Evolutionary conservation across 2,888 invertebrate species (phyloP), one percentile per base, ranked within the genome.

Genomic region (Congeria kusceri): DNA sequence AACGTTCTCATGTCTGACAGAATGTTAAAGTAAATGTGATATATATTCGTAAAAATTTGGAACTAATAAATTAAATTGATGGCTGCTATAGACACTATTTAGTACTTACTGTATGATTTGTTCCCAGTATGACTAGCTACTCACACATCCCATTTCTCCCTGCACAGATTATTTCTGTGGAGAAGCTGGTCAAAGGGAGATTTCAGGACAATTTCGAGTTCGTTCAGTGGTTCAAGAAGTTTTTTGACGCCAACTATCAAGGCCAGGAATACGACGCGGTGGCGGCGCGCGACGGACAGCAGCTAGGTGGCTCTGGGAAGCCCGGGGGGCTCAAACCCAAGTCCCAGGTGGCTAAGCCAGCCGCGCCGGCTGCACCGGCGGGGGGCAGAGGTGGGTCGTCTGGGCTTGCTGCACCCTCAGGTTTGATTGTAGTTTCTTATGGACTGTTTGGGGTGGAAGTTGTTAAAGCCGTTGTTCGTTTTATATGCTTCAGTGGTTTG

Each of bases 171-270:
- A 98, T 99, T 94, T 98, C 99, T 88, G 98, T 99, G 95, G 99
- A 99, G 95, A 98, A 97, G 95, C 96, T 99, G 95, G 98, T 99
- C 94, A 99, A 99, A 95, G 99, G 98, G 93, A 96, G 98, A 93
- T 99, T 99, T 95, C 99, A 99, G 96, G 99, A 99, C 95, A 99
- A 99, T 95, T 99, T 99, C 96, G 99, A 99, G 95, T 99, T 99
- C 95, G 96, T 99, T 91, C 99, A 99, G 95, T 99, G 99, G 99
- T 99, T 99, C 95, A 99, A 99, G 96, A 99, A 99, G 94, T 99
- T 99, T 95, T 99, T 99, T 94, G 99, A 99, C 95, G 99, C 99
- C 89, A 99, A 99, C 95, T 99, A 99, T 95, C 98, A 98, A 94
- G 99, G 98, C 87, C 96, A 97, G 91, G 98, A 98, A 89, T 99